Evolutionary conservation across 2,113 vertebrate genomes (phyloP).

Genomic region (Neolamprologus falcicula): DNA sequence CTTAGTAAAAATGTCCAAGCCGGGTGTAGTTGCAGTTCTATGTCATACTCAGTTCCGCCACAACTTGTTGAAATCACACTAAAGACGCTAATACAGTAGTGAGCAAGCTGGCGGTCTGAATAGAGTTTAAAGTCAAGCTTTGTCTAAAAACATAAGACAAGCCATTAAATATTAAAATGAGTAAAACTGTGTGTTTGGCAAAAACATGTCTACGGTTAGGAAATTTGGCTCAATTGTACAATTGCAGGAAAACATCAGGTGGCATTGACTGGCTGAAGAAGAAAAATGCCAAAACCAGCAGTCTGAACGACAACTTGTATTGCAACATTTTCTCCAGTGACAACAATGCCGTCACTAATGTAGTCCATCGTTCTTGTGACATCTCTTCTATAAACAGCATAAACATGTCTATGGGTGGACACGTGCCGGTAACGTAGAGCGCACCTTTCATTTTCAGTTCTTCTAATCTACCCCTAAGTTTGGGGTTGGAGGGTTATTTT

Average conservation of each 20-base stretch:
- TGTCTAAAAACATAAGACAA: background rate
- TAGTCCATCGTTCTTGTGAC: background rate
- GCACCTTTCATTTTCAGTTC: background rate
- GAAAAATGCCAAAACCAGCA: background rate
- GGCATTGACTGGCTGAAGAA: background rate
- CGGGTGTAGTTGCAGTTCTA: background rate
- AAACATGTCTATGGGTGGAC: background rate
- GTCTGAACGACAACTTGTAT: background rate
- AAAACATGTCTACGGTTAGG: background rate
- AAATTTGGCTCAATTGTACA: conserved; percentile 13
- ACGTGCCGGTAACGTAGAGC: background rate
- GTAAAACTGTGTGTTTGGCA: conserved; percentile 26
- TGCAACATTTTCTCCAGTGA: background rate
- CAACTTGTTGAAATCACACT: background rate
- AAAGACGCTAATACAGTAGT: background rate
- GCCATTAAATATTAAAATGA: background rate
- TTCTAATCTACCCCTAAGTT: background rate
- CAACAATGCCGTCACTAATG: background rate
- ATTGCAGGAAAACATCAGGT: background rate
- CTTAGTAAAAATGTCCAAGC: background rate
- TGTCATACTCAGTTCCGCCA: background rate
- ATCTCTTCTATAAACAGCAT: background rate
- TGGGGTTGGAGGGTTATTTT: conserved; percentile 17
- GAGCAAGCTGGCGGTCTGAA: background rate
- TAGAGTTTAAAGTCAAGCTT: background rate